Evolutionary conservation across 2,113 vertebrate species (phyloP).

Genomic region (human (Homo sapiens)): GRCh38 chrX:97485001-97485500

Average conservation of each 20-base stretch:
- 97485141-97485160: constrained; percentile 43
- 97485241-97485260: not conserved
- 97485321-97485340: not conserved
- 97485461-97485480: constrained; percentile 6
- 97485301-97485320: not conserved
- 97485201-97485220: constrained; percentile 27
- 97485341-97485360: not conserved
- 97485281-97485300: not conserved
- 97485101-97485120: not conserved
- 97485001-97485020: constrained; percentile 27
- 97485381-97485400: not conserved
- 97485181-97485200: constrained; percentile 13
- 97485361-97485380: not conserved
- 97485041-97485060: constrained; percentile 8
- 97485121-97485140: not conserved
- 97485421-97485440: not conserved
- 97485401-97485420: constrained; percentile 13
- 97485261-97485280: not conserved
- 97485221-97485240: not conserved
- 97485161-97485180: not conserved
- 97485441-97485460: not conserved
- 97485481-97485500: constrained; percentile 13
- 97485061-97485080: constrained; percentile 37
- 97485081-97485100: constrained; percentile 33
- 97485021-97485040: not conserved